Conservation (phyloP, 92 coral and sea anemone genomes). For the Metridium senile region DNA sequence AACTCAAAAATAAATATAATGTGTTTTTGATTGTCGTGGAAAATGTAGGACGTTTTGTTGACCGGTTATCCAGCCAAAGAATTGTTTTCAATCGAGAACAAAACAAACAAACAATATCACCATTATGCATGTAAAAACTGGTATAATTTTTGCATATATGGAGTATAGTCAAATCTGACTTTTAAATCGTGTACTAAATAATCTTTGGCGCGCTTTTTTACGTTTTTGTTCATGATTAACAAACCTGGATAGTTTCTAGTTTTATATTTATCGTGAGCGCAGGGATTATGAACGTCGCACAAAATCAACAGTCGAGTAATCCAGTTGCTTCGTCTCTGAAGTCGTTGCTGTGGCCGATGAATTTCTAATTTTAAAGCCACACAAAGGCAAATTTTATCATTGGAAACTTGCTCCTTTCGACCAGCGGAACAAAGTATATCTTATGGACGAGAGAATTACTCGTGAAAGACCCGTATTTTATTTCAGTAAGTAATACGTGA, state of each 20-base stretch:
- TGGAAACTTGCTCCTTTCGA: neutral
- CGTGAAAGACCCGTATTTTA: too few species aligned
- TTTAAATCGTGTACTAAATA: neutral
- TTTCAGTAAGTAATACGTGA: too few species aligned
- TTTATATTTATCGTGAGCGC: neutral
- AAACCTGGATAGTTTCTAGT: neutral
- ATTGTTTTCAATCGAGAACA: slow-evolving; percentile 3
- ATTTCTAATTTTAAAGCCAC: neutral
- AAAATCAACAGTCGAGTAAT: neutral
- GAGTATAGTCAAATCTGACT: neutral
- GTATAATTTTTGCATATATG: slow-evolving; percentile 9
- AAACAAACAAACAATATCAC: slow-evolving; percentile 16
- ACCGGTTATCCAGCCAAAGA: slow-evolving; percentile 1
- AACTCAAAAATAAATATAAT: too few species aligned
- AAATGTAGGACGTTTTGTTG: neutral
- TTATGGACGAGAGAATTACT: too few species aligned
- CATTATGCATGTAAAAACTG: neutral
- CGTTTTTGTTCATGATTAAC: neutral
- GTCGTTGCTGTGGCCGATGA: neutral
- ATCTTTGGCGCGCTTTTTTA: neutral
- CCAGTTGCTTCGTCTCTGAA: neutral
- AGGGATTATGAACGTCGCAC: neutral
- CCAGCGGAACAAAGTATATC: too few species aligned
- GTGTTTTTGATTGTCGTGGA: neutral
- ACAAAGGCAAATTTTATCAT: neutral